Base-by-base conservation (phyloP, 2,797 vertebrate genomes). In the Picus viridis region DNA sequence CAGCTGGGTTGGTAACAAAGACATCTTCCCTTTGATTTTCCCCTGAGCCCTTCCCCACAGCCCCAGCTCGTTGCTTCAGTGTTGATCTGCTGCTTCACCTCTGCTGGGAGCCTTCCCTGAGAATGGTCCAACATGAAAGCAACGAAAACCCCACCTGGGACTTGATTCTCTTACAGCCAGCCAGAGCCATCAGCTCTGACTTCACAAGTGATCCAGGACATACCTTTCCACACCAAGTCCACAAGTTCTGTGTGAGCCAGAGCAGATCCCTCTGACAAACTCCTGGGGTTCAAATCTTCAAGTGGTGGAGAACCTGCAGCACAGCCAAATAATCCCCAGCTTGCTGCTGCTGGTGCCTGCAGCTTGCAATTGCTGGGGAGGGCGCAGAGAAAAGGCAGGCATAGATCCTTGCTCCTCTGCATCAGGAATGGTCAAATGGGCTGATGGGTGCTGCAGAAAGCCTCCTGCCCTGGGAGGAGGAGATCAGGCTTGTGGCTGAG, bases 191-290 rank as follows among this genome's bases (percentile, higher is more conserved):
- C 77, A 14, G 4, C 17, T 16, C 91, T n/a, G 77, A 56, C 89
- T 93, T 75, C 88, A 78, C 83, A 70, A 6, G 2, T 58, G 76
- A 29, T 19, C 20, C 91, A 87, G 93, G 88, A 89, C 83, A 54
- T 87, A 57, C 88, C 93, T 94, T 90, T 89, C 95, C 79, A 69
- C 91, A 87, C 70, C 64, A 29, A 43, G 77, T 51, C 51, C 7
- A 1, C 8, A 30, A 80, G 29, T 65, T 56, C 85, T 9, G 10
- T 0, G 2, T 86, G 88, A 95, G 86, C 83, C 1, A 0, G 5
- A 87, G 39, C 78, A 92, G 88, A 75, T 59, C 88, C 69, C 71
- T 41, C 14, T 0, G 14, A 29, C 29, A 56, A 56, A 26, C 51
- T 83, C 87, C 70, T 26, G 4, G 2, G 32, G 26, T 85, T 83